Evolutionary conservation across 2,888 invertebrate species (phyloP), one percentile per base, ranked within the genome.

Genomic region (Gymnosoma rotundatum): DNA sequence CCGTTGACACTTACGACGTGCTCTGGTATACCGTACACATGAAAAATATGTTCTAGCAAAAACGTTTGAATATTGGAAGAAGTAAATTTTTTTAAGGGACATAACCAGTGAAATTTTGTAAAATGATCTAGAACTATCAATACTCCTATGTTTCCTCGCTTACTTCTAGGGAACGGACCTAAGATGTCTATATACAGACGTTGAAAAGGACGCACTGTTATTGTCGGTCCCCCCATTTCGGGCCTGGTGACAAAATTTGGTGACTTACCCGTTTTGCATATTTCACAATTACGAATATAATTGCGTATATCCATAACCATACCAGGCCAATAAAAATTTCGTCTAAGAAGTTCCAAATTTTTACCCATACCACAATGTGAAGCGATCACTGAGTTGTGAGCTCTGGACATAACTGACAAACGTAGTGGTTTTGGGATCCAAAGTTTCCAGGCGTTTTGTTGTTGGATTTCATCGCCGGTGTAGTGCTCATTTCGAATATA

Each of bases 1-100:
- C 88, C 88, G 82, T 89, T 89, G 32, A 89, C 89, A 18, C 83
- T 81, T 9, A 88, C 86, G 9, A 88, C 38, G 0, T 42, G 21
- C 50, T 86, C 83, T 0, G 88, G 87, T 25, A 88, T 87, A n/a
- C 88, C 88, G 81, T 87, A 89, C 9, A 86, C 16, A n/a, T 87
- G 84, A 75, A 89, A 88, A n/a, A 84, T 61, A 3, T 88, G 81
- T 58, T 52, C 76, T 56, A 18, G 76, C 9, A 66, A 9, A 32
- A 42, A 86, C 10, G 54, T 54, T n/a, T 70, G 38, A 12, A 81
- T 64, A 1, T 8, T 2, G 7, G 38, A 16, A 0, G 85, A 61
- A 4, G 78, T 63, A 54, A 81, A 78, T 32, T 73, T 83, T 10
- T 45, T 78, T 14, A 58, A n/a, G 1, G 81, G 60, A 70, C 42